Evolutionary conservation across 2,797 vertebrate genomes (phyloP).

Genomic region (Ctenopoma kingsleyae): DNA sequence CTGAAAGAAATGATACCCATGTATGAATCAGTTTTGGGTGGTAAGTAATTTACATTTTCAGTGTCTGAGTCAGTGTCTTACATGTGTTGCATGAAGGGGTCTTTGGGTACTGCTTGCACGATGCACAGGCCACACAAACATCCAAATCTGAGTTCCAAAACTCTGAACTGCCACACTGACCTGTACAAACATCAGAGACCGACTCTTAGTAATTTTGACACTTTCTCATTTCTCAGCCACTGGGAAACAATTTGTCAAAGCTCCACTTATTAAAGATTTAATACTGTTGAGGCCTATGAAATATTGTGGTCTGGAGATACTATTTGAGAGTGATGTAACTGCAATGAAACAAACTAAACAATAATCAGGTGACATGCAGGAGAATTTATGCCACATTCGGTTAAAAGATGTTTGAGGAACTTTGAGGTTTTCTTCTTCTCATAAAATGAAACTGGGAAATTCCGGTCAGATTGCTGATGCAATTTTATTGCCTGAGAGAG

Average conservation of each 20-base stretch:
- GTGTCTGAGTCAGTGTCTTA: constrained; percentile 56
- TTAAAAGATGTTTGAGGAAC: constrained; percentile 15
- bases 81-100: constrained; percentile 87
- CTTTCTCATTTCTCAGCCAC: neutral
- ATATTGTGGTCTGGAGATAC: neutral
- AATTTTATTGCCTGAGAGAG: constrained; percentile 32
- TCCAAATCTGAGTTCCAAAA: constrained; percentile 83
- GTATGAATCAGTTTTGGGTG: neutral
- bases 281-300: constrained; percentile 1
- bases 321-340: constrained; percentile 6
- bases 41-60: neutral
- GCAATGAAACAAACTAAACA: constrained; percentile 1
- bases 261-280: neutral
- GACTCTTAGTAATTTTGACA: constrained; percentile 12
- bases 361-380: constrained; percentile 10
- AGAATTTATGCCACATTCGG: constrained; percentile 6
- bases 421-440: constrained; percentile 49
- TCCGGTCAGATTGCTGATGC: constrained; percentile 58
- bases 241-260: constrained; percentile 4
- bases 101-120: constrained; percentile 85
- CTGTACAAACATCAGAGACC: constrained; percentile 60
- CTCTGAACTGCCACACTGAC: constrained; percentile 72
- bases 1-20: neutral
- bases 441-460: constrained; percentile 71
- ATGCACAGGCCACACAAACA: constrained; percentile 77